phyloP scores from a whole-genome alignment of 37 sponge, comb jelly and placozoan species.

The Agelas oroides region DNA sequence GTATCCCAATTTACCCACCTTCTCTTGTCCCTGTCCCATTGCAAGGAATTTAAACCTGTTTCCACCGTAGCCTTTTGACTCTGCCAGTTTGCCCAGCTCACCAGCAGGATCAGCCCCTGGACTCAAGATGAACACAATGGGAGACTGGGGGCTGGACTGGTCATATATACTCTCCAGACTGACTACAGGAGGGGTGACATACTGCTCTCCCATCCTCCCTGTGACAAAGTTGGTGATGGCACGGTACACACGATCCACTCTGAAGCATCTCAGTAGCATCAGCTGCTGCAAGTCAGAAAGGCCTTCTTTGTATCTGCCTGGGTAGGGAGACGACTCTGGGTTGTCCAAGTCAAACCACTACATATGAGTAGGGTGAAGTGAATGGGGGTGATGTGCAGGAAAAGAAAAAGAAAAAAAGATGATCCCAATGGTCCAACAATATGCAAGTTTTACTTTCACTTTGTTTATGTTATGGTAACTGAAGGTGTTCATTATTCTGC shows the following conservation, averaged over 20 bases:
- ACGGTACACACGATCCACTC: conserved; percentile 96
- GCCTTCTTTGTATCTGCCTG: conserved; percentile 78
- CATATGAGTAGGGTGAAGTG: not conserved
- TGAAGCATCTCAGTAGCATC: conserved; percentile 93
- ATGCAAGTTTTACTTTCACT: too few species aligned
- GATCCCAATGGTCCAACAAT: too few species aligned
- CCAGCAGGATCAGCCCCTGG: conserved; percentile 99
- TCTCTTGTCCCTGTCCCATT: conserved; percentile 99
- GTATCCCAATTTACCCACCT: conserved; percentile 37
- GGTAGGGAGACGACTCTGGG: conserved; percentile 88
- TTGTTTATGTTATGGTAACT: too few species aligned
- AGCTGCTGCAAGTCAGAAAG: conserved; percentile 89
- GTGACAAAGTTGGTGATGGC: conserved; percentile 97
- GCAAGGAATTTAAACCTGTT: conserved; percentile 98
- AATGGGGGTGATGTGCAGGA: too few species aligned
- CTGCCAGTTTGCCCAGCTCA: conserved; percentile 96
- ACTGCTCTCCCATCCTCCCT: conserved; percentile 96
- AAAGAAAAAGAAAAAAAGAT: too few species aligned
- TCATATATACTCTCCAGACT: conserved; percentile 93
- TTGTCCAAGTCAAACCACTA: conserved; percentile 96
- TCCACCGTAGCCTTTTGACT: conserved; percentile 94
- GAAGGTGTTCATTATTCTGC: too few species aligned
- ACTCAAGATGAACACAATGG: conserved; percentile 99
- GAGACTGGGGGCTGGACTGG: conserved; percentile 91
- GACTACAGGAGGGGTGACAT: conserved; percentile 98